Percentiles rank a stretch among this genome's conserved stretches.
These are phyloP conservation scores for Eupeodes luniger DNA, from an alignment of 2,888 invertebrate genomes.

Conservation along the genomic window DNA sequence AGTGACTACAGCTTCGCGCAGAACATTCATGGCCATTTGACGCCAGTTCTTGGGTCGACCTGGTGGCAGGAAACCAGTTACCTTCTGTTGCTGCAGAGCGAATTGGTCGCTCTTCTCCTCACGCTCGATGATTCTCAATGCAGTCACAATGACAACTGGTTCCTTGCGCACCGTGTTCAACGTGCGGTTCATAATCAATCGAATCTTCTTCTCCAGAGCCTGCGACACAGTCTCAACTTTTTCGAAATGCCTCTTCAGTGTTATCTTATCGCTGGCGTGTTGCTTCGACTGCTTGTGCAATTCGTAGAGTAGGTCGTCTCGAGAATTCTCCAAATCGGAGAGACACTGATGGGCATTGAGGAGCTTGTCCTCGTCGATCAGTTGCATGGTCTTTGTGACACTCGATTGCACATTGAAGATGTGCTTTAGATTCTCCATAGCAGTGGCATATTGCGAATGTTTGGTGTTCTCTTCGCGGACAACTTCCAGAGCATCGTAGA, in stretches of 20 bases:
- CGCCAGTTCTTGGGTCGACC: slow-evolving; percentile 97
- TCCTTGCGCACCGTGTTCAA: slow-evolving; percentile 97
- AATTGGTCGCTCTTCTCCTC: slow-evolving; percentile 97
- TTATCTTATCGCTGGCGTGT: slow-evolving; percentile 92
- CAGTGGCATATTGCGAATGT: slow-evolving; percentile 98
- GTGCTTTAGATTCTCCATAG: slow-evolving; percentile 98
- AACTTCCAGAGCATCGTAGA: slow-evolving; percentile 92
- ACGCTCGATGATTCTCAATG: slow-evolving; percentile 96
- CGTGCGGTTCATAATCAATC: slow-evolving; percentile 94
- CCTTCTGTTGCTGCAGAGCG: slow-evolving; percentile 87
- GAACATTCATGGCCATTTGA: slow-evolving; percentile 92
- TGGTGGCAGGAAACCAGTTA: slow-evolving; percentile 95
- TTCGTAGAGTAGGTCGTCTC: slow-evolving; percentile 97
- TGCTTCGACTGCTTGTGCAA: slow-evolving; percentile 96
- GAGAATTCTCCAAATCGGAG: slow-evolving; percentile 97
- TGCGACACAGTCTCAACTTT: slow-evolving; percentile 96
- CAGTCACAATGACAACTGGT: slow-evolving; percentile 97
- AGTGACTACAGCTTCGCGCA: slow-evolving; percentile 91
- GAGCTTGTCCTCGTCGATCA: slow-evolving; percentile 97
- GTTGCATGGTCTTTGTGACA: slow-evolving; percentile 96
- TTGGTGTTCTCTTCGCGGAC: slow-evolving; percentile 96
- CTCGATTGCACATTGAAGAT: slow-evolving; percentile 99
- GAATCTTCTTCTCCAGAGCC: slow-evolving; percentile 95
- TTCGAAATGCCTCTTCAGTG: slow-evolving; percentile 97
- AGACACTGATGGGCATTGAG: slow-evolving; percentile 97